Conservation (phyloP, 2,113 vertebrate genomes). For the Percina caprodes region DNA sequence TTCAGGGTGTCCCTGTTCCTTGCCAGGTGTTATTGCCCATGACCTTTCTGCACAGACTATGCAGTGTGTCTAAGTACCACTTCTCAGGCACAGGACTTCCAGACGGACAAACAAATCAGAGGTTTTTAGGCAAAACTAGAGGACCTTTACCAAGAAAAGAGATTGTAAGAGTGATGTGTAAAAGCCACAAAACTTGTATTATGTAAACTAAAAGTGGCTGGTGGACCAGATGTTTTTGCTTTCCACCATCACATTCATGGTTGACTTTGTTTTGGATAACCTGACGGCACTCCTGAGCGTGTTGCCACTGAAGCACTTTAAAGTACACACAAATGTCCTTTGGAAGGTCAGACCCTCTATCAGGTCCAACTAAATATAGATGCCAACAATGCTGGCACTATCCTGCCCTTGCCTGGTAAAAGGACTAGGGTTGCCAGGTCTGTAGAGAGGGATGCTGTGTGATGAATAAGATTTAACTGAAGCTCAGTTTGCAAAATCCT, state of each 20-base stretch:
- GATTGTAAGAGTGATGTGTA: conserved; percentile 13
- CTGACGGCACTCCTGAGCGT: conserved; percentile 16
- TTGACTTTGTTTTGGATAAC: conserved; percentile 32
- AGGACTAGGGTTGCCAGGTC: conserved; percentile 70
- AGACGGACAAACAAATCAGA: conserved; percentile 37
- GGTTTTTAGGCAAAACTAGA: conserved; percentile 39
- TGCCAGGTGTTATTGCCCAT: conserved; percentile 12
- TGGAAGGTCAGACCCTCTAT: conserved; percentile 43
- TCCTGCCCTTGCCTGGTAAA: conserved; percentile 61
- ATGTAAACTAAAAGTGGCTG: not conserved
- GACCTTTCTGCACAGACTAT: conserved; percentile 18
- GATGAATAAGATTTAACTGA: conserved; percentile 77
- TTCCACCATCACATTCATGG: conserved; percentile 1
- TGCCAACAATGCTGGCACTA: conserved; percentile 62
- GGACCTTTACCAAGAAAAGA: conserved; percentile 16
- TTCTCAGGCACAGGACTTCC: conserved; percentile 34
- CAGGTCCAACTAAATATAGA: conserved; percentile 74
- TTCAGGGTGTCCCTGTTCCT: conserved; percentile 9
- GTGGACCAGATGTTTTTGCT: conserved; percentile 13
- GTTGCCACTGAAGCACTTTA: conserved; percentile 51
- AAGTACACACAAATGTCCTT: conserved; percentile 61
- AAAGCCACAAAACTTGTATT: conserved; percentile 25
- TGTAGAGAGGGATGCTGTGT: conserved; percentile 71
- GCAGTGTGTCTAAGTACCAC: conserved; percentile 44
- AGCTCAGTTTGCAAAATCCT: conserved; percentile 56